Evolutionary conservation across 2,797 vertebrate species (phyloP).

Genomic region (Coregonus sp.): DNA sequence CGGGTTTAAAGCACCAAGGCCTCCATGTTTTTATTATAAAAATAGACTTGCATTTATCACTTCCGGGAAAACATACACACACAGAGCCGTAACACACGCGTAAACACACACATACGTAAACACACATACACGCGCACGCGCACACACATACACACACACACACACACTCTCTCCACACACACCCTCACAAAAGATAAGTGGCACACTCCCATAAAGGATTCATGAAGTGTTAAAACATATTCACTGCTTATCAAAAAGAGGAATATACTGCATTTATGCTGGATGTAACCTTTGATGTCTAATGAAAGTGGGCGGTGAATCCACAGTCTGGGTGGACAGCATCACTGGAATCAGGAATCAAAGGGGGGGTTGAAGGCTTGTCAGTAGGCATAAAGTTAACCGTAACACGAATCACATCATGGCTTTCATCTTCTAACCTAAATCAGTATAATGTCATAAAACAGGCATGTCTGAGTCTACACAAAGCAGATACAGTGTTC

Average conservation of each 20-base stretch:
- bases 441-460: conserved; percentile 54
- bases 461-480: conserved; percentile 43
- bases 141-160: conserved; percentile 13
- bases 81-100: background rate
- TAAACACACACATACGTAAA: background rate
- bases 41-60: conserved; percentile 36
- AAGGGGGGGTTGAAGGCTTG: conserved; percentile 48
- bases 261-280: conserved; percentile 54
- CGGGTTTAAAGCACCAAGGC: conserved; percentile 21
- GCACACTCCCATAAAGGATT: conserved; percentile 6
- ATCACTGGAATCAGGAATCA: conserved; percentile 54
- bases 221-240: conserved; percentile 43
- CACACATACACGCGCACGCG: conserved; percentile 5
- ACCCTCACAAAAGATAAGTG: background rate
- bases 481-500: background rate
- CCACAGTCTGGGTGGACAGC: too few relatives aligned
- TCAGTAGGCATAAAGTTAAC: conserved; percentile 62
- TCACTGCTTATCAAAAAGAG: conserved; percentile 37
- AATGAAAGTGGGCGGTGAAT: conserved; percentile 53
- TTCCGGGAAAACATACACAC: conserved; percentile 14
- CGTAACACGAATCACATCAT: conserved; percentile 67
- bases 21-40: conserved; percentile 16
- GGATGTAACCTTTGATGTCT: conserved; percentile 66
- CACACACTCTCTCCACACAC: background rate
- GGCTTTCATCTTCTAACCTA: conserved; percentile 68